A percentile compares a stretch with the other conserved stretches of the same genome.
Evolutionary conservation across 2,797 vertebrate genomes (phyloP).

Genomic region (Sebastes hubbsi): DNA sequence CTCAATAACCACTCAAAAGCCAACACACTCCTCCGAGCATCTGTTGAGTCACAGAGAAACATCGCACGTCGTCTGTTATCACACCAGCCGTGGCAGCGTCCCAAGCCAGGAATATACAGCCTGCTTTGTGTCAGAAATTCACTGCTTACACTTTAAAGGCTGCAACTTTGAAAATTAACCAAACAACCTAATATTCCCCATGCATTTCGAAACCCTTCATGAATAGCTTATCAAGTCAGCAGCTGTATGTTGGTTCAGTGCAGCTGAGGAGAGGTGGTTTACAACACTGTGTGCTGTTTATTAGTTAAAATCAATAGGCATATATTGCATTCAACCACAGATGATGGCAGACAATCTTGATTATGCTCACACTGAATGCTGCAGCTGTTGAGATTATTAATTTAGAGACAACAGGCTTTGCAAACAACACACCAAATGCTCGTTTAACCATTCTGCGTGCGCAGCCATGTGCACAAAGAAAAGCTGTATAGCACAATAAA

Average conservation of each 20-base stretch:
- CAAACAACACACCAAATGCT: constrained; percentile 53
- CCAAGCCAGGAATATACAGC: constrained; percentile 44
- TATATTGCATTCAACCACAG: constrained; percentile 43
- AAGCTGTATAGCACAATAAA: constrained; percentile 9
- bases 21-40: constrained; percentile 70
- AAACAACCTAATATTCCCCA: not conserved
- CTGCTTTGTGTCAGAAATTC: constrained; percentile 22
- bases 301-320: constrained; percentile 41
- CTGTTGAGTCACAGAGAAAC: constrained; percentile 70
- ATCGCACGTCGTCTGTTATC: constrained; percentile 48
- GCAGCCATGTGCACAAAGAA: constrained; percentile 15
- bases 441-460: constrained; percentile 22
- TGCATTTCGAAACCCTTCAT: constrained; percentile 7
- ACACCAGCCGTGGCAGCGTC: constrained; percentile 44
- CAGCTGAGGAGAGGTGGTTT: constrained; percentile 11
- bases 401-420: constrained; percentile 53
- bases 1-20: constrained; percentile 46
- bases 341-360: constrained; percentile 40
- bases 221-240: constrained; percentile 36
- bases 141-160: constrained; percentile 8
- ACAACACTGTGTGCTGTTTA: constrained; percentile 3
- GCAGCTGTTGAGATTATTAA: constrained; percentile 64
- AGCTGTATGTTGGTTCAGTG: constrained; percentile 31
- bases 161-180: constrained; percentile 16
- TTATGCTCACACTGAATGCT: constrained; percentile 35